Evolutionary conservation across 1,140 invertebrate genomes (phyloP), one percentile per base, ranked within the genome.

Genomic region (Bombus picipes): DNA sequence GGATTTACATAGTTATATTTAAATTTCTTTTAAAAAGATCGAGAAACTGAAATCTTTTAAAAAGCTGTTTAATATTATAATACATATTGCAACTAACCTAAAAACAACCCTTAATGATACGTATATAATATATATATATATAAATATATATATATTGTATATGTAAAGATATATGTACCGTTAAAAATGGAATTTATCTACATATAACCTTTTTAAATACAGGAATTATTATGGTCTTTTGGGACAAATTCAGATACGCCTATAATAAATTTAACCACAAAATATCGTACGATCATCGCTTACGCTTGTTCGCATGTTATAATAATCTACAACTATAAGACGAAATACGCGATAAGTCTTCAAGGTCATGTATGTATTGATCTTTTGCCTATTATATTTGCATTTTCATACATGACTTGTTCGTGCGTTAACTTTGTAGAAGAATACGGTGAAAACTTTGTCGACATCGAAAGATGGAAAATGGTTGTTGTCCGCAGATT

Each of bases 401-500:
- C n/a, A 32, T 66, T 32, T 32, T 18, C 5, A 22, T 53, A 53
- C 47, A 8, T 8, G 47, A 53, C 18, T 34, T 34, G 1, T 66
- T 34, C 13, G 5, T 66, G 15, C 9, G n/a, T 34, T 22, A 53
- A 53, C 6, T 66, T 70, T 68, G 86, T 91, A 96, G 96, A 93
- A 94, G 92, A 95, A 96, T 88, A 88, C 87, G 72, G 91, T 95
- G 47, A 92, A 87, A 39, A 94, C 90, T 57, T 91, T 96, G 62
- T 94, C 95, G 12, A 85, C 93, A 3, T 95, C 96, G 88, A 77
- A 41, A 2, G 87, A 91, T 15, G 96, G 96, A 4, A 94, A 94
- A 81, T 96, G 96, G 96, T 89, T 97, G 32, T 93, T 96, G 6
- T 96, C 96, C 3, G 96, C 96, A 1, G 96, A 96, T 91, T 94